Percentiles rank a stretch among this genome's conserved stretches.
Conservation (phyloP, 2,113 vertebrate genomes). For the Osmerus eperlanus region DNA sequence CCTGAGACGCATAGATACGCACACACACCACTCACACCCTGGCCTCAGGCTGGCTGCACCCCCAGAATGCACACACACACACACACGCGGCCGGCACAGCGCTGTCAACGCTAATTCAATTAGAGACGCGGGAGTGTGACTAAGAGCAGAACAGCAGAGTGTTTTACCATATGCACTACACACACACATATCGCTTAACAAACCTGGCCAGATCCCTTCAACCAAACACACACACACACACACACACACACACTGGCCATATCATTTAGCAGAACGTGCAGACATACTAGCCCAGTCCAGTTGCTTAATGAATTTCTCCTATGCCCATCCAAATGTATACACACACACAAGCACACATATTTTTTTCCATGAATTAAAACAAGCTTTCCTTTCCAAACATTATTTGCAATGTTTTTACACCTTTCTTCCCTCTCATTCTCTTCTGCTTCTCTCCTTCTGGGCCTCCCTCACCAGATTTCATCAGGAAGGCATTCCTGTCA, state of each 20-base stretch:
- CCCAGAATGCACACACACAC: slow-evolving; percentile 43
- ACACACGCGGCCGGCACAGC: slow-evolving; percentile 76
- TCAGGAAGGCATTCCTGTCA: slow-evolving; percentile 36
- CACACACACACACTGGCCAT: slow-evolving; percentile 26
- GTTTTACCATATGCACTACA: slow-evolving; percentile 80
- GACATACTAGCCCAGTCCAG: too few species aligned
- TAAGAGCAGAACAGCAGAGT: slow-evolving; percentile 74
- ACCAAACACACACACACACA: slow-evolving; percentile 38
- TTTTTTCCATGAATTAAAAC: slow-evolving; percentile 3
- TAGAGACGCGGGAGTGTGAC: slow-evolving; percentile 86
- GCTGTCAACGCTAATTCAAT: slow-evolving; percentile 95
- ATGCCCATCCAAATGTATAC: slow-evolving; percentile 18
- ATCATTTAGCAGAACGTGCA: not conserved
- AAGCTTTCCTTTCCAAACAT: not conserved
- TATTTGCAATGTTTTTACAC: slow-evolving; percentile 30
- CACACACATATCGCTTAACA: slow-evolving; percentile 36
- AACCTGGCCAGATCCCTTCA: slow-evolving; percentile 11
- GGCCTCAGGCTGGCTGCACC: slow-evolving; percentile 53
- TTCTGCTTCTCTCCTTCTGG: slow-evolving; percentile 25
- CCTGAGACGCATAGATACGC: slow-evolving; percentile 38
- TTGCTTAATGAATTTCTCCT: not conserved
- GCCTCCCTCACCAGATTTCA: slow-evolving; percentile 2
- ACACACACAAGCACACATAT: slow-evolving; percentile 12
- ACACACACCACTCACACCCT: slow-evolving; percentile 35
- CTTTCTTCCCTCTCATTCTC: slow-evolving; percentile 1